These are phyloP conservation scores for Seladonia tumulorum DNA, from an alignment of 2,888 invertebrate genomes.

Conservation along the genomic window DNA sequence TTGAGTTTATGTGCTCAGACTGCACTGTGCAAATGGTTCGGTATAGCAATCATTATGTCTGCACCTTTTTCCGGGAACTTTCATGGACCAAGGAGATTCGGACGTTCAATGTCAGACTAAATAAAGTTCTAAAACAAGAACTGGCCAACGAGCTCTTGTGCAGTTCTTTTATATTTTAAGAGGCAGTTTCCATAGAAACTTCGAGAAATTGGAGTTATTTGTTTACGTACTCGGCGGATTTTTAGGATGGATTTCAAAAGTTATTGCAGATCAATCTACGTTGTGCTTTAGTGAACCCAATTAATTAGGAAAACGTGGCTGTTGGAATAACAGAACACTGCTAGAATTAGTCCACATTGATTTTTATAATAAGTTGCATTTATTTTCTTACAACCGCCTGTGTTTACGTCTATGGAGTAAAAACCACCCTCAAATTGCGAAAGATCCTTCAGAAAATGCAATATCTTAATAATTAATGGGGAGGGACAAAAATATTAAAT, in stretches of 20 bases:
- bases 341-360: no score
- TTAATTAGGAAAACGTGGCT: background rate
- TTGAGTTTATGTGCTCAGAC: background rate
- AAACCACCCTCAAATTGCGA: no score
- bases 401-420: no score
- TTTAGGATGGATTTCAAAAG: background rate
- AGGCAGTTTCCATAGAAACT: background rate
- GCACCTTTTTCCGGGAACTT: background rate
- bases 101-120: background rate
- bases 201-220: background rate
- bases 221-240: no score
- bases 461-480: no score
- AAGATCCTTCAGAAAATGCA: no score
- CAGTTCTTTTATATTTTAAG: background rate
- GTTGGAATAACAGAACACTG: no score
- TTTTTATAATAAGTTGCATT: no score
- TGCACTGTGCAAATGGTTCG: background rate
- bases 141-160: background rate
- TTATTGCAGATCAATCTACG: no score
- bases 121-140: background rate
- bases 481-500: no score
- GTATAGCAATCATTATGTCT: background rate
- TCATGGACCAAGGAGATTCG: background rate
- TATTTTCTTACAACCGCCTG: no score
- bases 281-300: background rate